Evolutionary conservation across 2,113 vertebrate species (phyloP).

Genomic region (Psittacus erithacus): DNA sequence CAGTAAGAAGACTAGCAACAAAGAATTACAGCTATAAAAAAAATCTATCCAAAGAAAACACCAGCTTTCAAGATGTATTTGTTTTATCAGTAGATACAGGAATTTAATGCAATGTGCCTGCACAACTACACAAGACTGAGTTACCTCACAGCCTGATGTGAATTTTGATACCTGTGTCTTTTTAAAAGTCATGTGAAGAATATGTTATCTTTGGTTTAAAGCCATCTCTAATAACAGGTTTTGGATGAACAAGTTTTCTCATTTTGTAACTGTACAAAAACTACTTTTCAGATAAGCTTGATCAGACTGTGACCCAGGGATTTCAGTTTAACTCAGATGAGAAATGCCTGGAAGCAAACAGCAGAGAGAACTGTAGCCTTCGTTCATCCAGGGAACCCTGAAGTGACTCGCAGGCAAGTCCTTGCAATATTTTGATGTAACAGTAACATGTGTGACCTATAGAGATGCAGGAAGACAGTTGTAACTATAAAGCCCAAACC

Average conservation of each 20-base stretch:
- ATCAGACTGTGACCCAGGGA: neutral
- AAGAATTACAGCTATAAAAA: neutral
- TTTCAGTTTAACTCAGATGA: conserved; percentile 1
- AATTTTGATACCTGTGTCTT: neutral
- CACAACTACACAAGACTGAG: neutral
- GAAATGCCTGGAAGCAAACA: neutral
- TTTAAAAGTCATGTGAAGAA: neutral
- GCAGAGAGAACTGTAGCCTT: neutral
- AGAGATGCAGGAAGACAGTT: neutral
- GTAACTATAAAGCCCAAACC: neutral
- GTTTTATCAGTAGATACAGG: neutral
- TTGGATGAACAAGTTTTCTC: neutral
- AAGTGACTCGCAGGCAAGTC: neutral
- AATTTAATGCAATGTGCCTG: neutral
- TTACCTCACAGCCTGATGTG: neutral
- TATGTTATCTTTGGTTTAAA: neutral
- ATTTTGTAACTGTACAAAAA: neutral
- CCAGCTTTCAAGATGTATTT: neutral
- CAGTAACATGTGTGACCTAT: fast-evolving
- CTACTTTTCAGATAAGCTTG: neutral
- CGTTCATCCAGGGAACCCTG: neutral
- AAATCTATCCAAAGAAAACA: neutral
- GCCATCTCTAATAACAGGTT: neutral
- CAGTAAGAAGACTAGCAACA: neutral
- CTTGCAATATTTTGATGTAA: neutral